These are phyloP conservation scores for Bombyx mori DNA, from an alignment of 1,140 invertebrate genomes.

Conservation along the genomic window DNA sequence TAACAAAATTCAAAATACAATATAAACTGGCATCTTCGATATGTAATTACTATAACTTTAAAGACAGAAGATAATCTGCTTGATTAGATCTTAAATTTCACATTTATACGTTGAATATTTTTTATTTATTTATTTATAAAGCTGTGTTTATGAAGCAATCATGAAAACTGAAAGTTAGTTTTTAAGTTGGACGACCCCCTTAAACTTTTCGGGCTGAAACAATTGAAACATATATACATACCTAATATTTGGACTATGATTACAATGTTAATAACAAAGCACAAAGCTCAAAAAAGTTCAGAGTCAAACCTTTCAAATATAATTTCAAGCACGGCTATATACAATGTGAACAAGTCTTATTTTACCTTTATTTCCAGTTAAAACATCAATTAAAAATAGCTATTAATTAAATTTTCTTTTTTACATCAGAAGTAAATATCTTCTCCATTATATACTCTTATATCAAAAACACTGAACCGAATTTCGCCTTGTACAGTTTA, in stretches of 20 bases:
- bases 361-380: no score
- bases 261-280: constrained; percentile 6
- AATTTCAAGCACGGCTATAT: no score
- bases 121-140: background rate
- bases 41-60: background rate
- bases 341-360: no score
- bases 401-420: no score
- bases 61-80: background rate
- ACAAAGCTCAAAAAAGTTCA: background rate
- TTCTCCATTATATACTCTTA: no score
- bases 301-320: no score
- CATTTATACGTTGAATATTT: background rate
- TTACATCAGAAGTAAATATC: no score
- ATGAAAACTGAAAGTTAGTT: constrained; percentile 1
- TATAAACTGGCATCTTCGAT: constrained; percentile 2
- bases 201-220: constrained; percentile 16
- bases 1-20: constrained; percentile 14
- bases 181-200: background rate
- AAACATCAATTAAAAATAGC: no score
- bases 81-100: background rate
- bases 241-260: background rate
- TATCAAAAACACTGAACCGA: no score
- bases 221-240: constrained; percentile 10
- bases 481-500: no score
- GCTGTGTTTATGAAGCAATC: background rate